Evolutionary conservation across 2,113 vertebrate species (phyloP).

Genomic region (Coptodon bakossiorum): DNA sequence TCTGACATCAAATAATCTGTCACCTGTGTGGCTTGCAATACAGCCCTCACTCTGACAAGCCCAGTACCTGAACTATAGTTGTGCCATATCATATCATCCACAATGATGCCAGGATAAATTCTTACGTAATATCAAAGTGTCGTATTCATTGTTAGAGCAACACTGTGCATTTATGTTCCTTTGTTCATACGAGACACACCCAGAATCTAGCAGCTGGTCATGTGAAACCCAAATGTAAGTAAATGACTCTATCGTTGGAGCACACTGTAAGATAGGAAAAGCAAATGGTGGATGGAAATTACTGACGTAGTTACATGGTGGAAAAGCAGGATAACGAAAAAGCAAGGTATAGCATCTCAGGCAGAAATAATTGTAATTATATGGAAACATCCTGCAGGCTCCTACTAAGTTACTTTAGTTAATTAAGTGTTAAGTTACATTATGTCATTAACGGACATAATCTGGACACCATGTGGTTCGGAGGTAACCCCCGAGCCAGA

Average conservation of each 20-base stretch:
- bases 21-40: neutral
- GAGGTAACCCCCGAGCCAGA: neutral
- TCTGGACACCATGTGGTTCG: neutral
- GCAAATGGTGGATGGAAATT: neutral
- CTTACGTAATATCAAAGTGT: fast-evolving
- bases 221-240: fast-evolving
- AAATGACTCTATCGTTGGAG: neutral
- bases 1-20: neutral
- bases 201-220: neutral
- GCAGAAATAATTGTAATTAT: neutral
- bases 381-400: fast-evolving
- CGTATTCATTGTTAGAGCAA: neutral
- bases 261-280: neutral
- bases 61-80: neutral
- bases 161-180: neutral
- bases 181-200: neutral
- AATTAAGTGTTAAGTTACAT: neutral
- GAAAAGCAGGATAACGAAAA: neutral
- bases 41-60: neutral
- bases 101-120: neutral
- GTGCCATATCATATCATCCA: neutral
- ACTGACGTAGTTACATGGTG: neutral
- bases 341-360: neutral
- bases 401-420: neutral
- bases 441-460: neutral